A percentile compares a stretch with the other conserved stretches of the same genome.
These are phyloP conservation scores for Indri indri DNA, from an alignment of 2,113 vertebrate species.

Conservation along the genomic window DNA sequence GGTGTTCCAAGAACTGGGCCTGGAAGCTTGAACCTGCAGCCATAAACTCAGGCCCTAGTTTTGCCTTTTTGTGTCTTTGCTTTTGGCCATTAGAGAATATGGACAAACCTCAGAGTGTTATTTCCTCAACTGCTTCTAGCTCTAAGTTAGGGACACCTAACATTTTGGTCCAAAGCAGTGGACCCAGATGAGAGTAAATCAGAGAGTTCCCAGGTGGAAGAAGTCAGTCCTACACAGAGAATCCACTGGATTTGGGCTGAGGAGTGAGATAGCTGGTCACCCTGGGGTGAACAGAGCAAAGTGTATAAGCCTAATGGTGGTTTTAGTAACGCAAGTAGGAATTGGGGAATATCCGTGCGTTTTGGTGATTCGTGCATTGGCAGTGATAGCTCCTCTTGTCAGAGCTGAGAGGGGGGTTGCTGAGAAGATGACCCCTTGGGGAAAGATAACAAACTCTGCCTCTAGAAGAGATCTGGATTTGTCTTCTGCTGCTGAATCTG, in stretches of 20 bases:
- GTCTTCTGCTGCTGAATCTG: not conserved
- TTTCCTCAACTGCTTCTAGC: not conserved
- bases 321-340: no score
- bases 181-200: not conserved
- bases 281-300: not conserved
- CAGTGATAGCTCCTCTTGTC: not conserved
- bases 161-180: not conserved
- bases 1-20: not conserved
- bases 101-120: not conserved
- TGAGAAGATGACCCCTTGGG: not conserved
- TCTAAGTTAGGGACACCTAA: not conserved
- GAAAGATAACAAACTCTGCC: not conserved
- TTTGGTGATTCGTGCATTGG: not conserved
- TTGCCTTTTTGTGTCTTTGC: not conserved
- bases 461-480: not conserved
- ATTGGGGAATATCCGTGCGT: not conserved
- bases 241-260: not conserved
- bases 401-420: no score
- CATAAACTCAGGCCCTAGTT: fast-evolving
- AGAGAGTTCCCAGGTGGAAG: not conserved
- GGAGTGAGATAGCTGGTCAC: not conserved
- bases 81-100: not conserved
- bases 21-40: not conserved
- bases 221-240: not conserved
- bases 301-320: not conserved